Evolutionary conservation across 2,797 vertebrate genomes (phyloP), one percentile per base, ranked within the genome.

Genomic region (Dromococcyx pavoninus): DNA sequence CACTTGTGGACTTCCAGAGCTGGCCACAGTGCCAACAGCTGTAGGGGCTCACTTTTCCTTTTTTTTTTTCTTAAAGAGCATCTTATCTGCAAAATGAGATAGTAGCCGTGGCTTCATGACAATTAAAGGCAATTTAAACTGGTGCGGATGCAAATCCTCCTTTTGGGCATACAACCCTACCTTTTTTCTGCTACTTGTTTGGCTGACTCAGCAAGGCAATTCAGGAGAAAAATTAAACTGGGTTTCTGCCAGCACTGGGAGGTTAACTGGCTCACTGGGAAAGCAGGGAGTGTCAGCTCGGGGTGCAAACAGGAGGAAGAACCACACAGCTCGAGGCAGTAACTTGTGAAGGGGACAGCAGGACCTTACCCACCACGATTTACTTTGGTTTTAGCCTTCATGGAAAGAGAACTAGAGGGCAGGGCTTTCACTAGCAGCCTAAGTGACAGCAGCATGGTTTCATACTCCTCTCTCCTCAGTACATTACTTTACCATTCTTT

Each of bases 251-350:
- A 37, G 83, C 1, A 0, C 41, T 53, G 27, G 37, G 41, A 60
- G 18, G 21, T 41, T 30, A 61, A 54, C n/a, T 75, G 44, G 73
- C 50, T 81, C 43, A 33, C 44, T 0, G 0, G 60, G 23, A 53
- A 43, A 60, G 39, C 0, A 4, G 27, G 15, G 35, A 85, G 35
- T 17, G 28, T 33, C 21, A 53, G 54, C 0, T 0, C 3, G 43
- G 61, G 28, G 21, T 77, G 61, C 64, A 67, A 75, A 84, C 9
- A 30, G 32, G 46, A 69, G 41, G 43, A 35, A 91, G 70, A 86
- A 9, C 27, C 18, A 39, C 1, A 3, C 10, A 39, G 60, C 66
- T 73, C 22, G 51, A 78, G 56, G 35, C 30, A 79, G 27, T 28
- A 46, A 56, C 51, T 60, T 53, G 33, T 15, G 15, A 25, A 64